These are phyloP conservation scores for Harpagoxenus sublaevis DNA, from an alignment of 2,888 invertebrate genomes.

Conservation along the genomic window DNA sequence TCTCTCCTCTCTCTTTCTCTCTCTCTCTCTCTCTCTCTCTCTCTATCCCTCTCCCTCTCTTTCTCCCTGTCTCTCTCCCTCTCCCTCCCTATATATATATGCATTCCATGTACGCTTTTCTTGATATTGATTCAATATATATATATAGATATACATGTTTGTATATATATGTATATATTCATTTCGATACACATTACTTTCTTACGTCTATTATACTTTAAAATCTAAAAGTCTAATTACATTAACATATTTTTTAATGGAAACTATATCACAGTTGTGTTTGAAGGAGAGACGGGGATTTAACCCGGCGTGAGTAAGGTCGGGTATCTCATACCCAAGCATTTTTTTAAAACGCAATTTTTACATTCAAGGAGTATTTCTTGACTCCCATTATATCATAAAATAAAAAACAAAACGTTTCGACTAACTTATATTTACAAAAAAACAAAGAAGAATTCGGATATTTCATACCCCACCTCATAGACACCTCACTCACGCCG, in stretches of 20 bases:
- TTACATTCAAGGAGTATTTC: too few species aligned
- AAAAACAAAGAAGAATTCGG: too few species aligned
- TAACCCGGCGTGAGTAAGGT: slow-evolving; percentile 28
- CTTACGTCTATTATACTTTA: slow-evolving; percentile 74
- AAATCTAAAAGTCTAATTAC: slow-evolving; percentile 83
- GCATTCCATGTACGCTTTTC: slow-evolving; percentile 68
- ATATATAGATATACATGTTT: slow-evolving; percentile 63
- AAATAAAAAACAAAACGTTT: too few species aligned
- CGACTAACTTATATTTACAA: too few species aligned
- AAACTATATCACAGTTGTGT: slow-evolving; percentile 86
- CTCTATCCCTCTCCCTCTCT: not conserved
- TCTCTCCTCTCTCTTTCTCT: not conserved
- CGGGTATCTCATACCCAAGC: too few species aligned
- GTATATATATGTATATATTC: slow-evolving; percentile 69
- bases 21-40: too few species aligned
- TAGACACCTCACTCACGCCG: too few species aligned
- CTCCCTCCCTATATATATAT: slow-evolving; percentile 69
- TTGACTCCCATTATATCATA: too few species aligned
- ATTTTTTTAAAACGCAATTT: too few species aligned
- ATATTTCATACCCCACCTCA: too few species aligned
- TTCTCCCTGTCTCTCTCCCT: not conserved
- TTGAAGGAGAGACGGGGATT: slow-evolving; percentile 81
- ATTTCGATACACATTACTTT: slow-evolving; percentile 77
- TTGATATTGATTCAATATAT: slow-evolving; percentile 78
- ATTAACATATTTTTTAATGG: slow-evolving; percentile 80